Base-by-base conservation (phyloP, 2,797 vertebrate genomes). In the Falco biarmicus region DNA sequence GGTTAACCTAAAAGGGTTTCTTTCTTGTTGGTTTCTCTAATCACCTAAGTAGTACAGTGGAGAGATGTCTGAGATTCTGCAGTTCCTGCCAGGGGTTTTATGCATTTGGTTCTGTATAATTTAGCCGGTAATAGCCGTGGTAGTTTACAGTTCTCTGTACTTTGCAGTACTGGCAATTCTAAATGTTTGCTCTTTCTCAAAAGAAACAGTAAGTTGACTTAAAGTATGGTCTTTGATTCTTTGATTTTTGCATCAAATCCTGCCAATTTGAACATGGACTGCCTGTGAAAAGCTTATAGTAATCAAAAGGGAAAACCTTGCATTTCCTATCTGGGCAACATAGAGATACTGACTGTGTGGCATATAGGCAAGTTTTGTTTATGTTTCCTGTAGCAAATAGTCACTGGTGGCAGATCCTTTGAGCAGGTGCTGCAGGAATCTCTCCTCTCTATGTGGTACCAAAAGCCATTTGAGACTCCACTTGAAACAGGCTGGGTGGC, bases 91-190 rank as follows among this genome's bases (percentile, higher is more conserved):
- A 71, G 28, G 11, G 29, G 37, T 93, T 88, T 93, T 88, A 31
- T 89, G 48, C 47, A 34, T 92, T 76, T 61, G 45, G 8, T 24
- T 69, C 74, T 90, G 10, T 90, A 39, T 85, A 93, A 94, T 95
- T 91, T 95, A 95, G 84, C 28, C 69, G 32, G 68, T 95, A 90
- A 81, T 91, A 91, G 75, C 47, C 78, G 53, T 68, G 95, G 93
- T 90, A 85, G 54, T 90, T 75, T 87, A 63, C 53, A 79, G 21
- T 95, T 91, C 57, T 66, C 83, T 92, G 43, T 95, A 93, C 65
- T 95, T 94, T 87, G 70, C 48, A 69, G n/a, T 79, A 59, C 47
- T 75, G 29, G 39, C 75, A 89, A 39, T 57, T 81, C 45, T 63
- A 90, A 89, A 56, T 66, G 61, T 84, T 84, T 79, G 8, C 10